phyloP scores from a whole-genome alignment of 1,140 invertebrate species.

The Lasaia peninsularis region DNA sequence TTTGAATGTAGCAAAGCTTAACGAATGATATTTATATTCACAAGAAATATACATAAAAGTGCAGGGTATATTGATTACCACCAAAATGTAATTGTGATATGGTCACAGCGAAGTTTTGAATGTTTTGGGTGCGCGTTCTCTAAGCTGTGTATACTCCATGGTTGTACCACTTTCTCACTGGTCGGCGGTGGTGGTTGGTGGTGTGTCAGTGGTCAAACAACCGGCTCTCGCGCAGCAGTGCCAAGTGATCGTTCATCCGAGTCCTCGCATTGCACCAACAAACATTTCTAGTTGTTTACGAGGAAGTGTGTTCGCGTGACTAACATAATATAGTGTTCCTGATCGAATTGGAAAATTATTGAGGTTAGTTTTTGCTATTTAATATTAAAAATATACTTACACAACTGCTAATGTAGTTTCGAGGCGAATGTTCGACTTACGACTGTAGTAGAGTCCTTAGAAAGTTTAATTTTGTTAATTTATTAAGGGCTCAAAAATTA shows the following conservation, averaged over 20 bases:
- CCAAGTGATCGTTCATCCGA: conserved; percentile 9
- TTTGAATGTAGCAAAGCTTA: too few species aligned
- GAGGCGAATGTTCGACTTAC: too few species aligned
- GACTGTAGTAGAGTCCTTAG: too few species aligned
- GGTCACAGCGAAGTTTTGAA: too few species aligned
- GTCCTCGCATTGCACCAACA: conserved; percentile 1
- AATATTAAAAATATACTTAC: neutral
- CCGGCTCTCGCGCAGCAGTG: conserved; percentile 10
- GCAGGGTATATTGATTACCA: too few species aligned
- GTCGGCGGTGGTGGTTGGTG: conserved; percentile 9
- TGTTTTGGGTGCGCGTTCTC: neutral
- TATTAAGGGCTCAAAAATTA: too few species aligned
- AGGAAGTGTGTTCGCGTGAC: conserved; percentile 6
- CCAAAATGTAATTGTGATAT: too few species aligned
- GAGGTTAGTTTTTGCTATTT: conserved; percentile 1
- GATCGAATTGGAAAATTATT: conserved; percentile 9
- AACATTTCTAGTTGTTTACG: conserved; percentile 9
- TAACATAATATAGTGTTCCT: conserved; percentile 1
- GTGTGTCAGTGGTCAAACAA: conserved; percentile 7
- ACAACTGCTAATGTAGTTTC: too few species aligned
- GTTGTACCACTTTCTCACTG: conserved; percentile 9
- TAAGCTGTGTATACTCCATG: neutral
- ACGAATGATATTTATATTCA: too few species aligned
- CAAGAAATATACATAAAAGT: too few species aligned
- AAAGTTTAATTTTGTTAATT: too few species aligned